Conservation (phyloP, 2,113 vertebrate species). For the Zosterops lateralis region DNA sequence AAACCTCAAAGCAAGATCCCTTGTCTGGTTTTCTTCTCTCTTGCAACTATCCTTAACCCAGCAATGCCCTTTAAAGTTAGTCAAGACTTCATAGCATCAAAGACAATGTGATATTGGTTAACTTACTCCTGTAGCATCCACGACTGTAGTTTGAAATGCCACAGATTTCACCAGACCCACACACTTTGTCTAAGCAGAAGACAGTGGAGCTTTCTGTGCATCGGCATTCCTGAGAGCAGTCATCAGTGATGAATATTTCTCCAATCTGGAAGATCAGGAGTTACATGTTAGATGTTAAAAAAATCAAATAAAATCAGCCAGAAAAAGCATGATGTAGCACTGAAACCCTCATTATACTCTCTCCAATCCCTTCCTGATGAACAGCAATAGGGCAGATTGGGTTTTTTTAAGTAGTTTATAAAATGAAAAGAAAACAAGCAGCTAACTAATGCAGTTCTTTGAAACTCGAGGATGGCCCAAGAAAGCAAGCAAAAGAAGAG, state of each 20-base stretch:
- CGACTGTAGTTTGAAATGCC: constrained; percentile 36
- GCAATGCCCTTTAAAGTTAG: neutral
- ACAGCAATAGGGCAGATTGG: neutral
- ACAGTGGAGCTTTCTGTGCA: constrained; percentile 59
- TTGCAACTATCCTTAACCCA: neutral
- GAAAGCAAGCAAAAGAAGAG: neutral
- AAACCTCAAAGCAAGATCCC: neutral
- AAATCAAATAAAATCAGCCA: neutral
- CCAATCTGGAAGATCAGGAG: constrained; percentile 40
- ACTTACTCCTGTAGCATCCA: constrained; percentile 69
- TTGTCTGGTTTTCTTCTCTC: neutral
- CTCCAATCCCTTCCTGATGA: neutral
- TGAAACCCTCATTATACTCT: neutral
- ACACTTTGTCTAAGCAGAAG: neutral
- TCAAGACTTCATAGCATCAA: neutral
- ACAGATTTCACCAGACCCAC: constrained; percentile 36
- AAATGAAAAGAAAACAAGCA: neutral
- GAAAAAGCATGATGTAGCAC: neutral
- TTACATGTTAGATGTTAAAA: neutral
- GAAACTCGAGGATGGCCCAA: neutral
- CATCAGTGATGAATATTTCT: constrained; percentile 57
- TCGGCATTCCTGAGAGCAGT: constrained; percentile 63
- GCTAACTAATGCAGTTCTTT: neutral
- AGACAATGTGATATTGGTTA: neutral
- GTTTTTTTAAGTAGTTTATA: neutral